These are phyloP conservation scores for Sphenopsis melanotis DNA, from an alignment of 2,797 vertebrate species.

Conservation along the genomic window DNA sequence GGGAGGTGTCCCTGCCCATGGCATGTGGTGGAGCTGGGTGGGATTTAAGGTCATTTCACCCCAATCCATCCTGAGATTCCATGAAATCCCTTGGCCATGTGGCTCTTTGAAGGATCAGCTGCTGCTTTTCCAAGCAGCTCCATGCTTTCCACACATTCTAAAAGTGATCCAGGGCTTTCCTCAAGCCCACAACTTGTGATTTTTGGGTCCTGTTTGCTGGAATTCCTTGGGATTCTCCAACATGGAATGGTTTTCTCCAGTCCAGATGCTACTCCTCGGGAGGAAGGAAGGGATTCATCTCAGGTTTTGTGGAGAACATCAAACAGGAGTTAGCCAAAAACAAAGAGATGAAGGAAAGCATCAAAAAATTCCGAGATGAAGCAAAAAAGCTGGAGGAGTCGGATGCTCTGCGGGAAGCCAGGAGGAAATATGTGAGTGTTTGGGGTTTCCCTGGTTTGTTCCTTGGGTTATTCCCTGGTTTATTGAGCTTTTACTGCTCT, in stretches of 20 bases:
- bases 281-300: constrained; percentile 89
- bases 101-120: background rate
- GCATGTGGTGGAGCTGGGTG: background rate
- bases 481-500: background rate
- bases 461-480: background rate
- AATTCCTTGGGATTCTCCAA: background rate
- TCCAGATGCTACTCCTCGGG: constrained; percentile 73
- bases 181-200: fast-evolving
- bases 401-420: constrained; percentile 87
- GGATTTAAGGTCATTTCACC: fast-evolving
- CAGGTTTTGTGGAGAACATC: constrained; percentile 89
- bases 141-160: fast-evolving
- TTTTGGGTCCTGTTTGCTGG: fast-evolving
- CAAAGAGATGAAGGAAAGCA: constrained; percentile 97
- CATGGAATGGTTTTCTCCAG: constrained; percentile 27
- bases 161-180: background rate
- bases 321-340: constrained; percentile 93
- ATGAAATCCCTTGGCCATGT: fast-evolving
- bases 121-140: background rate
- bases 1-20: background rate
- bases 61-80: background rate
- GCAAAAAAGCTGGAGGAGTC: constrained; percentile 94
- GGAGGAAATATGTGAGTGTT: constrained; percentile 88
- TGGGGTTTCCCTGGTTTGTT: background rate
- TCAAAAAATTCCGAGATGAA: constrained; percentile 92